Evolutionary conservation across 2,797 vertebrate species (phyloP).

Genomic region (Kryptopterus vitreolus): DNA sequence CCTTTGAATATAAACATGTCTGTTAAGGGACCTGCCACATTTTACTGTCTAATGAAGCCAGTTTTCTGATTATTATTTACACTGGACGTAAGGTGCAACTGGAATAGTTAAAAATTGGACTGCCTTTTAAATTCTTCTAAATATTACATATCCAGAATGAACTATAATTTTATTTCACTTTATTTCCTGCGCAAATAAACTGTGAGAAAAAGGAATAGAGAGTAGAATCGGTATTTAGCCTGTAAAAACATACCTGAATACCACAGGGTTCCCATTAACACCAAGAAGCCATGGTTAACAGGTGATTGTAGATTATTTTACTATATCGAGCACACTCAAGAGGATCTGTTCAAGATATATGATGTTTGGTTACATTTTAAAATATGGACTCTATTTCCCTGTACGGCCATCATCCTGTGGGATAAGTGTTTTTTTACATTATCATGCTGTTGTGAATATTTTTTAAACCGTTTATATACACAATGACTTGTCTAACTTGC

Average conservation of each 20-base stretch:
- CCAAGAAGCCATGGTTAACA: constrained; percentile 19
- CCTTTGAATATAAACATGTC: constrained; percentile 38
- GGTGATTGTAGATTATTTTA: constrained; percentile 9
- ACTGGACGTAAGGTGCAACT: constrained; percentile 30
- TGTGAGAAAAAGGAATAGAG: constrained; percentile 37
- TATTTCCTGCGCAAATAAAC: constrained; percentile 53
- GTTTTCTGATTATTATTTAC: constrained; percentile 45
- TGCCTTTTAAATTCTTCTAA: constrained; percentile 50
- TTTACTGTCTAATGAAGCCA: constrained; percentile 34
- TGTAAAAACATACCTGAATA: constrained; percentile 33
- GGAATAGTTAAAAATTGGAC: constrained; percentile 43
- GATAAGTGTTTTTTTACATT: background rate
- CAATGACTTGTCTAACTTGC: background rate
- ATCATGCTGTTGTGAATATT: background rate
- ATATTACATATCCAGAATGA: constrained; percentile 44
- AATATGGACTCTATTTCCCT: background rate
- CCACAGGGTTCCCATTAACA: constrained; percentile 26
- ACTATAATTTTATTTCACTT: constrained; percentile 46
- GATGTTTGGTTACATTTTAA: background rate
- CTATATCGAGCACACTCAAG: background rate
- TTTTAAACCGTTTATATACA: background rate
- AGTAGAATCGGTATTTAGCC: constrained; percentile 30
- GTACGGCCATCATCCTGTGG: background rate
- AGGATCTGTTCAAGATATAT: background rate
- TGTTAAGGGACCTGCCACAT: constrained; percentile 12